phyloP scores from a whole-genome alignment of 2,888 invertebrate species.

The Archaeoteleia sp. region DNA sequence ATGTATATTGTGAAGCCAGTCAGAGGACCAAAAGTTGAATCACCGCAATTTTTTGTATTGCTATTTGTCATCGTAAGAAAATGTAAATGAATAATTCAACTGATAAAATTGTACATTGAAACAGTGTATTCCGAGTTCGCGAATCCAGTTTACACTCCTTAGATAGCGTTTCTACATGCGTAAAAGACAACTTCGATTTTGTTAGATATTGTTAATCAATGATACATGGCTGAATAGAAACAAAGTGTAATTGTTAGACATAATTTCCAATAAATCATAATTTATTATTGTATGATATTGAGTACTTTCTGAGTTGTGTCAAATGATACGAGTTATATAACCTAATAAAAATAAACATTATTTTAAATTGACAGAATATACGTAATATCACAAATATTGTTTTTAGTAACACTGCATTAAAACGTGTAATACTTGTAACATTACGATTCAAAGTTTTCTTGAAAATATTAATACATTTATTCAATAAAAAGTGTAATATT shows the following conservation, averaged over 20 bases:
- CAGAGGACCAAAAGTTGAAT: conserved; percentile 19
- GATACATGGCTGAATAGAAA: conserved; percentile 39
- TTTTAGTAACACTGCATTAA: background rate
- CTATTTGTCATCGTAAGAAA: conserved; percentile 19
- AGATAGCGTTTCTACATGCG: conserved; percentile 47
- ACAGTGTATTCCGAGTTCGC: conserved; percentile 20
- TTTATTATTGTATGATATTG: conserved; percentile 71
- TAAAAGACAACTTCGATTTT: conserved; percentile 36
- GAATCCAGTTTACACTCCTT: conserved; percentile 45
- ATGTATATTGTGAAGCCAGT: conserved; percentile 35
- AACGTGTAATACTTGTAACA: conserved; percentile 32
- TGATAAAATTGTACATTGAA: conserved; percentile 44
- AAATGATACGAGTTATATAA: conserved; percentile 1
- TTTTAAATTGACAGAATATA: background rate
- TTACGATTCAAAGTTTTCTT: conserved; percentile 19
- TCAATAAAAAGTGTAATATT: conserved; percentile 24
- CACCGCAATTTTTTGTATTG: conserved; percentile 16
- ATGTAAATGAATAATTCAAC: conserved; percentile 18
- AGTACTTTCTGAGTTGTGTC: no score
- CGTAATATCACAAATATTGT: background rate
- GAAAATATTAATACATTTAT: conserved; percentile 24
- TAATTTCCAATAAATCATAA: conserved; percentile 72
- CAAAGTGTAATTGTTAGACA: conserved; percentile 68
- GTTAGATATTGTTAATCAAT: conserved; percentile 24
- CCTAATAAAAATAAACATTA: conserved; percentile 10